Evolutionary conservation across 2,888 invertebrate species (phyloP), one percentile per base, ranked within the genome.

Genomic region (Magallana nippona): DNA sequence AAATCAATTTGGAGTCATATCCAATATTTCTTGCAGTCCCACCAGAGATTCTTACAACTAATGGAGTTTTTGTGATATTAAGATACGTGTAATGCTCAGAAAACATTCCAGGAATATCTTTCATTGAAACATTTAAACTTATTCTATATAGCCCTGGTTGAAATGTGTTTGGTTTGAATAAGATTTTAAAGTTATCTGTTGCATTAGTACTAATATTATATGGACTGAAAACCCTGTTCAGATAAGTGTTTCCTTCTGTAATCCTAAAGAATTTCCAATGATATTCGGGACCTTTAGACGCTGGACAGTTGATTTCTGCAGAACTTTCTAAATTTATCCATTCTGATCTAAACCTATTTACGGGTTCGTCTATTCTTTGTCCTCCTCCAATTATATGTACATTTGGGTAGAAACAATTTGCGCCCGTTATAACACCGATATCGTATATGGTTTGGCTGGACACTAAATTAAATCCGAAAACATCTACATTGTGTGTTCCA

Each of bases 311-410:
- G n/a, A 91, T 85, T 78, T 90, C 87, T 10, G 89, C 91, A 8
- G 85, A 88, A 79, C 90, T 89, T 62, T 90, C 88, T n/a, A 90
- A 19, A 19, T 84, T 85, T 17, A 90, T 88, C 89, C 88, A 88
- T 2, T 88, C 87, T 13, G 91, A 89, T 78, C 86, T 85, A 22
- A 87, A 81, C 58, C 83, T 86, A 27, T 85, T 82, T 2, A 86
- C 86, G 22, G 91, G 91, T 58, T 83, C 85, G 79, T 90, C 89
- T 19, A 89, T 84, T 27, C 86, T 82, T 84, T 89, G 89, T 55
- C 89, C 88, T 11, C 90, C 91, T 10, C 91, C 91, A n/a, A 83
- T 84, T n/a, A 91, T 87, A 55, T 87, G 88, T 2, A 91, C 89
- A 13, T 81, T 60, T 0, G 91, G 91, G 78, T 89, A 91, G 82